phyloP scores from a whole-genome alignment of 2,888 invertebrate genomes.

The Chrysomela aeneicollis region DNA sequence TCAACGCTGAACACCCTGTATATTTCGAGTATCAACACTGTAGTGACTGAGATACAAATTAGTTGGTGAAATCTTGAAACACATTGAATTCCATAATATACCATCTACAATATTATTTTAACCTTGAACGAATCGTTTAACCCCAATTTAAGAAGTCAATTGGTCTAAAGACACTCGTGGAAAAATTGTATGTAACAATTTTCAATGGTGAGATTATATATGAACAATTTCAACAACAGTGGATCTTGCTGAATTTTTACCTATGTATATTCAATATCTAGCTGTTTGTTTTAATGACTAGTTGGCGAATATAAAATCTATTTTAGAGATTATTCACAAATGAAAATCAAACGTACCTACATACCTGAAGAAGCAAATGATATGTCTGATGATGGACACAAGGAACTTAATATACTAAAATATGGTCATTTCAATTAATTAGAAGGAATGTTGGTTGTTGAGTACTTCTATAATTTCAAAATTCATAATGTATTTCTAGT shows the following conservation, averaged over 20 bases:
- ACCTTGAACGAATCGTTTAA: conserved; percentile 42
- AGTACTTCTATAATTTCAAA: too few species aligned
- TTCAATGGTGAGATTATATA: not conserved
- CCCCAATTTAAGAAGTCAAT: conserved; percentile 41
- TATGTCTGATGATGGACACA: too few species aligned
- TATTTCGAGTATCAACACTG: not conserved
- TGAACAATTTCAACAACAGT: too few species aligned
- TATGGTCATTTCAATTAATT: too few species aligned
- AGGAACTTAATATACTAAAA: too few species aligned
- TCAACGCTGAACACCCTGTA: not conserved
- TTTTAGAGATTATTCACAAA: not conserved
- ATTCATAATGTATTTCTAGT: too few species aligned
- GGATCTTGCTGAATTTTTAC: too few species aligned
- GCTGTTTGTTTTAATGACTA: too few species aligned
- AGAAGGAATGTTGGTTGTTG: too few species aligned
- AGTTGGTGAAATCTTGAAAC: not conserved
- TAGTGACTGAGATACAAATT: not conserved
- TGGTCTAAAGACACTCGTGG: conserved; percentile 16
- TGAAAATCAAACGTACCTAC: conserved; percentile 11
- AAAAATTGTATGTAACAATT: conserved; percentile 2
- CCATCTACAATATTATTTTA: conserved; percentile 29
- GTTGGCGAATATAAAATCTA: not conserved
- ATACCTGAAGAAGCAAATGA: conserved; percentile 28
- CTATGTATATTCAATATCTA: too few species aligned
- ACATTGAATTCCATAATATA: not conserved